Percentiles rank a stretch among this genome's conserved stretches.
These are phyloP conservation scores for Mormyrops attenuatus DNA, from an alignment of 2,797 vertebrate species.

Conservation along the genomic window DNA sequence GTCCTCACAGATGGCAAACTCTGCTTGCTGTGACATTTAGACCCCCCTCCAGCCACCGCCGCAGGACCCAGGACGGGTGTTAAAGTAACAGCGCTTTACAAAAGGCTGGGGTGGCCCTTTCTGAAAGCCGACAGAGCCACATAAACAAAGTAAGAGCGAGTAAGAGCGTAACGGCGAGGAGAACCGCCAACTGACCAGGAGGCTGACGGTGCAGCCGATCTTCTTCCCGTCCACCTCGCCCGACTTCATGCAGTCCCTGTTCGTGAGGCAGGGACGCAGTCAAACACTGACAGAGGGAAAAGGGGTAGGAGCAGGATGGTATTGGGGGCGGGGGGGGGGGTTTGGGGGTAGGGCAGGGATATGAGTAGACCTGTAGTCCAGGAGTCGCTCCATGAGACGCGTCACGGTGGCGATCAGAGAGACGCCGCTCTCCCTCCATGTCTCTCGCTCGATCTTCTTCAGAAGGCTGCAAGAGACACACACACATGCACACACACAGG, in stretches of 20 bases:
- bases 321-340: neutral
- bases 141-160: neutral
- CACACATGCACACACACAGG: neutral
- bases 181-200: constrained; percentile 70
- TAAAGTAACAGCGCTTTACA: neutral
- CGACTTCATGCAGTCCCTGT: constrained; percentile 97
- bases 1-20: neutral
- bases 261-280: constrained; percentile 22
- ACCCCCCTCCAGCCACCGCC: neutral
- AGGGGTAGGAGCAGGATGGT: neutral
- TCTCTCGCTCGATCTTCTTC: constrained; percentile 99
- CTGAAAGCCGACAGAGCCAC: neutral
- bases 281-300: neutral
- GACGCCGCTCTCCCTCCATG: constrained; percentile 96
- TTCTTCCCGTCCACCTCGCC: constrained; percentile 98
- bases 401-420: constrained; percentile 96
- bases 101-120: neutral
- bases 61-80: neutral
- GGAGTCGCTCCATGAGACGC: constrained; percentile 90
- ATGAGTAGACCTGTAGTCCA: constrained; percentile 74
- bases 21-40: neutral
- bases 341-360: too few species aligned
- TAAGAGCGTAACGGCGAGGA: neutral
- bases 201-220: constrained; percentile 96
- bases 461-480: constrained; percentile 68